A percentile compares a stretch with the other conserved stretches of the same genome.
Evolutionary conservation across 1,140 invertebrate species (phyloP).

Genomic region (Tetranychus cinnabarinus): DNA sequence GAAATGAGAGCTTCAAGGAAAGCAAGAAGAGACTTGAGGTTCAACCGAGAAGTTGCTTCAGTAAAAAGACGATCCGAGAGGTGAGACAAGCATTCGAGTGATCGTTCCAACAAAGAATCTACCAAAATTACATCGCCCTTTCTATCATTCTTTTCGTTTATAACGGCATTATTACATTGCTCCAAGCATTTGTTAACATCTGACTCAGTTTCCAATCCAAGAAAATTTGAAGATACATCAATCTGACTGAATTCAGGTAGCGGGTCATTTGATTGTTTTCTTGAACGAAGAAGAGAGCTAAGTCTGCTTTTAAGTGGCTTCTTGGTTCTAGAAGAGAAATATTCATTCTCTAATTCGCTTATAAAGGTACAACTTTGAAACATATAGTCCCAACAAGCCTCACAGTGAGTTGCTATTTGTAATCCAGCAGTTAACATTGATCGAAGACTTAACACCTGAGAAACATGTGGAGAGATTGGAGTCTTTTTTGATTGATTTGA

Average conservation of each 20-base stretch:
- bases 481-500: neutral
- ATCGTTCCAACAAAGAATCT: constrained; percentile 36
- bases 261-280: neutral
- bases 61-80: constrained; percentile 50
- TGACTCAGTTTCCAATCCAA: neutral
- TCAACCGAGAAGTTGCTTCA: constrained; percentile 60
- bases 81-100: constrained; percentile 59
- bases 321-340: neutral
- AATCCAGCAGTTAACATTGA: constrained; percentile 52
- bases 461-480: constrained; percentile 29
- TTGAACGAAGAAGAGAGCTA: neutral
- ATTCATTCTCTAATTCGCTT: neutral
- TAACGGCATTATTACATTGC: constrained; percentile 20
- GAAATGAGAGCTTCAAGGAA: constrained; percentile 55
- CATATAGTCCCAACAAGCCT: constrained; percentile 77
- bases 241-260: neutral
- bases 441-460: constrained; percentile 70
- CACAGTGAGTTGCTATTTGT: constrained; percentile 65
- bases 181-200: neutral
- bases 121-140: too few species aligned
- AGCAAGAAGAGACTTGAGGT: constrained; percentile 47
- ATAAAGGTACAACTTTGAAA: constrained; percentile 25
- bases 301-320: neutral
- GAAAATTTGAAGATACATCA: neutral
- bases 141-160: constrained; percentile 38